Evolutionary conservation across 2,797 vertebrate species (phyloP).

Genomic region (Gobionotothen gibberifrons): DNA sequence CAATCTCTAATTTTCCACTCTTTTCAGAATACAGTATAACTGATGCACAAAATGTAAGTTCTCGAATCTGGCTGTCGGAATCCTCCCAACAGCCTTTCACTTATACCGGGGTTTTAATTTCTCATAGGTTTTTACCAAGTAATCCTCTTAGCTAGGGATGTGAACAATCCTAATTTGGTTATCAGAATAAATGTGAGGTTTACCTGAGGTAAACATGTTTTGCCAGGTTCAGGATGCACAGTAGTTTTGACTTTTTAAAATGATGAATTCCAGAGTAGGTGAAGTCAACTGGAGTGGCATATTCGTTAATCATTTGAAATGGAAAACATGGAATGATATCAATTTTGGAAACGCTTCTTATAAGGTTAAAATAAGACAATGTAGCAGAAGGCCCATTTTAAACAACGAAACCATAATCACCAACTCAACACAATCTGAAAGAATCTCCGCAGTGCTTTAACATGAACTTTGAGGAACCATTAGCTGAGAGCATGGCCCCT

Average conservation of each 20-base stretch:
- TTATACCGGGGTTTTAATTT: not conserved
- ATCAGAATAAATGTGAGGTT: not conserved
- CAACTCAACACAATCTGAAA: conserved; percentile 39
- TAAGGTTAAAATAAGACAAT: conserved; percentile 13
- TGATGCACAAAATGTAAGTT: not conserved
- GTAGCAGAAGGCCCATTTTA: conserved; percentile 1
- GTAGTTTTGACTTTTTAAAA: not conserved
- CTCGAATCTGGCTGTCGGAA: not conserved
- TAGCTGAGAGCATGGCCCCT: conserved; percentile 60
- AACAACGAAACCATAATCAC: conserved; percentile 27
- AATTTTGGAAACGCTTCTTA: not conserved
- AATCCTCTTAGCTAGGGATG: not conserved
- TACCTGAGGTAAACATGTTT: not conserved
- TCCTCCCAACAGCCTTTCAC: not conserved
- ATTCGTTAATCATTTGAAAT: not conserved
- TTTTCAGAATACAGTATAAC: not conserved
- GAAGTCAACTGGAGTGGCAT: no score
- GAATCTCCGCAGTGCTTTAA: conserved; percentile 49
- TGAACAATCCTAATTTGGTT: not conserved
- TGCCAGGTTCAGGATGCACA: not conserved
- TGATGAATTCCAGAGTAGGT: not conserved
- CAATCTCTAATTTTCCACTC: not conserved
- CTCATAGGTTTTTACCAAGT: not conserved
- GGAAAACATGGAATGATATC: not conserved
- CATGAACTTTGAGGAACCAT: conserved; percentile 68